A percentile compares a stretch with the other conserved stretches of the same genome.
These are phyloP conservation scores for Dermatemys mawii DNA, from an alignment of 2,113 vertebrate genomes.

Conservation along the genomic window DNA sequence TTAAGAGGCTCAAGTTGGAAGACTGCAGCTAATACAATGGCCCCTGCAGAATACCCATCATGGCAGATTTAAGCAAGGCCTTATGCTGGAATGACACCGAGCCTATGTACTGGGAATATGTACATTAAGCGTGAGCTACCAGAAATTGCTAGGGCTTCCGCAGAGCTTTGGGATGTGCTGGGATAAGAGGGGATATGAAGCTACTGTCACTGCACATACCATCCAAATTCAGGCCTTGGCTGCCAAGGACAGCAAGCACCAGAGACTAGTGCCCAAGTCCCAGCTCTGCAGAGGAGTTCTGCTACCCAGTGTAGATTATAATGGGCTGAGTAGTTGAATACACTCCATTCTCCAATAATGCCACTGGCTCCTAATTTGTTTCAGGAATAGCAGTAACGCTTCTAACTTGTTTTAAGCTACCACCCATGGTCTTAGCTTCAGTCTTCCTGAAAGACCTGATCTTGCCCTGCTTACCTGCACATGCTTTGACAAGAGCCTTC, in stretches of 20 bases:
- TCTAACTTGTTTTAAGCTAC: neutral
- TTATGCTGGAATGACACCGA: neutral
- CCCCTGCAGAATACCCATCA: neutral
- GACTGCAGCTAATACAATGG: neutral
- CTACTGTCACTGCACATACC: neutral
- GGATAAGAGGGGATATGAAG: neutral
- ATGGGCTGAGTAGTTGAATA: neutral
- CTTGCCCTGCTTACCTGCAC: neutral
- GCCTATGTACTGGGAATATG: neutral
- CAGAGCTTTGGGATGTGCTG: neutral
- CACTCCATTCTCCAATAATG: neutral
- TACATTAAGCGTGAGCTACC: neutral
- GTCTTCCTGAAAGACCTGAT: neutral
- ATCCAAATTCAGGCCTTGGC: rapidly evolving
- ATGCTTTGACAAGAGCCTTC: neutral
- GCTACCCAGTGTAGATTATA: neutral
- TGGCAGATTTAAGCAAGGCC: neutral
- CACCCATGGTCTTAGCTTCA: neutral
- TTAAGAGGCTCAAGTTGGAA: neutral
- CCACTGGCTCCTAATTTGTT: neutral
- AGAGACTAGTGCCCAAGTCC: rapidly evolving
- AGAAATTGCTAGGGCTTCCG: neutral
- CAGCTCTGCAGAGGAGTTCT: neutral
- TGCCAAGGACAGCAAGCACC: neutral
- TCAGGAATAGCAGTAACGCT: neutral